Evolutionary conservation across 2,113 vertebrate genomes (phyloP).

Genomic region (Acanthisitta chloris): DNA sequence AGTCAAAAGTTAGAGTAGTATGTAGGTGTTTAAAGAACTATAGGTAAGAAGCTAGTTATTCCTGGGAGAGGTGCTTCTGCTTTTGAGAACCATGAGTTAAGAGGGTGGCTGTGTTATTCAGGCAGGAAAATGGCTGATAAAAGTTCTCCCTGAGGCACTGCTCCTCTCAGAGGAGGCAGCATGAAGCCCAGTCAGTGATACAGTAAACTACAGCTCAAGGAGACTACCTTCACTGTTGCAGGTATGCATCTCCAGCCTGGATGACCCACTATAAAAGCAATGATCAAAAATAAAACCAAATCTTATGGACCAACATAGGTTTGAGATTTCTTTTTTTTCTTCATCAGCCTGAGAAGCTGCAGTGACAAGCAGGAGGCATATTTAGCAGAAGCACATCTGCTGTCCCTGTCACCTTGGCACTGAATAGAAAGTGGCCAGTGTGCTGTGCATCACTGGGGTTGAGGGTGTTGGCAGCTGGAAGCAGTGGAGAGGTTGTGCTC

Average conservation of each 20-base stretch:
- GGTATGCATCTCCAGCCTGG: neutral
- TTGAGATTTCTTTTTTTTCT: neutral
- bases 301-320: accelerated
- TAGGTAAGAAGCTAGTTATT: neutral
- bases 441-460: neutral
- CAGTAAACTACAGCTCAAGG: neutral
- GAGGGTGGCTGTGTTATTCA: neutral
- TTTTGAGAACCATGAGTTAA: constrained; percentile 20
- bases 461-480: accelerated
- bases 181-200: neutral
- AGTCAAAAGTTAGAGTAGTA: neutral
- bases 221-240: neutral
- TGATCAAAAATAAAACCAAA: neutral
- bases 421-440: neutral
- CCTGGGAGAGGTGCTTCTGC: neutral
- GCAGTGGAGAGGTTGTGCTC: accelerated
- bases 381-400: neutral
- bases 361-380: neutral
- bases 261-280: neutral
- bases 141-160: neutral
- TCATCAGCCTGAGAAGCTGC: neutral
- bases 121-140: neutral
- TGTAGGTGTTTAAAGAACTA: neutral
- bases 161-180: neutral
- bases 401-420: neutral